Evolutionary conservation across 1,140 invertebrate species (phyloP), one percentile per base, ranked within the genome.

Genomic region (Belonocnema kinseyi): DNA sequence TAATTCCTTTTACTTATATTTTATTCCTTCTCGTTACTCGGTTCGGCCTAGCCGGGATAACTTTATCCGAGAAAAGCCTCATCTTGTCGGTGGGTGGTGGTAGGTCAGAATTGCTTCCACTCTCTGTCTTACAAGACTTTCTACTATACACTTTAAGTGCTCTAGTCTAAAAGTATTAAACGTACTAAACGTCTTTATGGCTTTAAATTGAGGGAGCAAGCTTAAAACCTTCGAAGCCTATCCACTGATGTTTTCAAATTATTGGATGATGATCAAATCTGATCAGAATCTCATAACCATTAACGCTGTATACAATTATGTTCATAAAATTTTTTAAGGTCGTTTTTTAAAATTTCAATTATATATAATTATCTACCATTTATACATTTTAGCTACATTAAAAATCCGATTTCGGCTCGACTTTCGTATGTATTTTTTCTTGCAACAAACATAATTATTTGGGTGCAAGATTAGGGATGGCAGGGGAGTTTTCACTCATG

Each of bases 21-120:
- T 61, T 61, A 61, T 61, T 26, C 50, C 33, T 72, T 33, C 26
- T 2, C 5, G 26, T 2, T 33, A 33, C 73, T 74, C 46, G 66
- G 19, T 77, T 79, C 71, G 33, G 40, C 19, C 72, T 46, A 58
- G n/a, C 78, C 40, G 19, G 19, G 70, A 54, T 81, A 79, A 77
- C 72, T 81, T 81, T 72, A 81, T 79, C 58, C 74, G 26, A 33
- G 16, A 11, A 54, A 61, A 61, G 56, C 21, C 19, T 61, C 21
- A 13, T 26, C 6, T 26, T 33, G 26, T 33, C 5, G 4, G 26
- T 26, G 21, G 19, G 5, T 26, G 56, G 12, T 33, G 52, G 19
- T 61, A 66, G 58, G 58, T 66, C 26, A 66, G 58, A 16, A 66
- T 66, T 14, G 58, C 40, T 66, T 66, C 16, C 40, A 21, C 12